Percentiles rank a stretch among this genome's conserved stretches.
Evolutionary conservation across 2,113 vertebrate genomes (phyloP).

Genomic region (Gavia stellata): DNA sequence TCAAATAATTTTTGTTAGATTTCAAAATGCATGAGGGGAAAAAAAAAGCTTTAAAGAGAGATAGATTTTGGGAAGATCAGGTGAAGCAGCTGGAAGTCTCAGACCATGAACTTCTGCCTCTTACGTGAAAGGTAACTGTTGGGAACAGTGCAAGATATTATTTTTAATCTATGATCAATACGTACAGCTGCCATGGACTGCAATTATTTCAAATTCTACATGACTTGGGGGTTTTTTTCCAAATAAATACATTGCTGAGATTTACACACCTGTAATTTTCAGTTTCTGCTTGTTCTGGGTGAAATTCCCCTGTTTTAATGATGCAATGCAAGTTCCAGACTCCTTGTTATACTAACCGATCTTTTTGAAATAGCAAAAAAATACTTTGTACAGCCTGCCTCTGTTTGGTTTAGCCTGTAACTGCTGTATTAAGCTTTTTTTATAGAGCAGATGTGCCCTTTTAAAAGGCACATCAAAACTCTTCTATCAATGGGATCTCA

Average conservation of each 20-base stretch:
- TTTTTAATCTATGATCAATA: not conserved
- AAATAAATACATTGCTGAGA: not conserved
- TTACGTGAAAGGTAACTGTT: not conserved
- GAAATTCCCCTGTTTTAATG: not conserved
- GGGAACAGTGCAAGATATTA: not conserved
- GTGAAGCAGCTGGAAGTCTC: not conserved
- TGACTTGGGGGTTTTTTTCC: not conserved
- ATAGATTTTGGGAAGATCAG: not conserved
- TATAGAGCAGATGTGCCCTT: not conserved
- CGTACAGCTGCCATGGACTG: not conserved
- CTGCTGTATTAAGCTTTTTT: not conserved
- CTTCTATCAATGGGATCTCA: not conserved
- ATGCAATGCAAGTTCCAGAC: not conserved
- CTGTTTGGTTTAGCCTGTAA: not conserved
- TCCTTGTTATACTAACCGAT: not conserved
- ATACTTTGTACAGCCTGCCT: not conserved
- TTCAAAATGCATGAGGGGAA: not conserved
- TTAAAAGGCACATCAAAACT: not conserved
- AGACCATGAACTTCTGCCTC: not conserved
- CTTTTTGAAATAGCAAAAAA: not conserved
- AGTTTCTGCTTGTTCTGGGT: not conserved
- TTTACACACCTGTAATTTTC: not conserved
- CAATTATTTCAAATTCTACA: not conserved
- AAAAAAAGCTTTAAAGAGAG: not conserved
- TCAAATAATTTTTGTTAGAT: not conserved